phyloP scores from a whole-genome alignment of 2,888 invertebrate genomes.

The Hartigia nigra region DNA sequence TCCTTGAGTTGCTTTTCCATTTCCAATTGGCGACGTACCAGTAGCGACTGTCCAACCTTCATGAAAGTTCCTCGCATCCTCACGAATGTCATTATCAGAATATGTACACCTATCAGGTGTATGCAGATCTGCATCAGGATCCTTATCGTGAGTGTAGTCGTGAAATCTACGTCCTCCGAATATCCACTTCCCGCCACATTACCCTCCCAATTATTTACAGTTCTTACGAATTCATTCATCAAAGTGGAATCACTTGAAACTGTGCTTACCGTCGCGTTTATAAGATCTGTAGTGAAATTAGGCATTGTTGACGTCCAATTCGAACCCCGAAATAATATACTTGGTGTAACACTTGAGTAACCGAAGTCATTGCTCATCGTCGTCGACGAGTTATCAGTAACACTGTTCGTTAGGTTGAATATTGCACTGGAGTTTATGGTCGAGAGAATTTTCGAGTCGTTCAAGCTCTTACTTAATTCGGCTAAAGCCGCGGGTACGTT shows the following conservation, averaged over 20 bases:
- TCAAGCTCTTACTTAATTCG: conserved; percentile 16
- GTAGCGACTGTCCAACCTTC: conserved; percentile 93
- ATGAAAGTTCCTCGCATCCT: conserved; percentile 95
- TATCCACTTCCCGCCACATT: conserved; percentile 5
- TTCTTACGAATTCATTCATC: neutral
- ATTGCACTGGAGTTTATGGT: conserved; percentile 38
- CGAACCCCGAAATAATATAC: neutral
- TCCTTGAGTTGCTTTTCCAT: conserved; percentile 95
- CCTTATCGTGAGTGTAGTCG: conserved; percentile 71
- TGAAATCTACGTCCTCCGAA: conserved; percentile 45
- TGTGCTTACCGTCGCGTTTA: conserved; percentile 4
- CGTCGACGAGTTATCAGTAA: neutral
- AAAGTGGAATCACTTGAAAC: conserved; percentile 6
- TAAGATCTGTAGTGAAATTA: neutral
- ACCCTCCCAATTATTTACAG: neutral
- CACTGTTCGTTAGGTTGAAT: conserved; percentile 12
- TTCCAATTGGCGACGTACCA: conserved; percentile 90
- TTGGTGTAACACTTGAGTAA: neutral
- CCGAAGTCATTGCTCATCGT: neutral
- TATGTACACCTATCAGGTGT: conserved; percentile 92
- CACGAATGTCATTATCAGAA: conserved; percentile 92
- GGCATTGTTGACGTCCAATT: neutral
- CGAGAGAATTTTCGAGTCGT: conserved; percentile 29
- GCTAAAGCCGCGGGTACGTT: neutral
- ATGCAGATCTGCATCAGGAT: conserved; percentile 88